A percentile compares a stretch with the other conserved stretches of the same genome.
phyloP scores from a whole-genome alignment of 1,140 invertebrate species.

The Hormaphis cornu region DNA sequence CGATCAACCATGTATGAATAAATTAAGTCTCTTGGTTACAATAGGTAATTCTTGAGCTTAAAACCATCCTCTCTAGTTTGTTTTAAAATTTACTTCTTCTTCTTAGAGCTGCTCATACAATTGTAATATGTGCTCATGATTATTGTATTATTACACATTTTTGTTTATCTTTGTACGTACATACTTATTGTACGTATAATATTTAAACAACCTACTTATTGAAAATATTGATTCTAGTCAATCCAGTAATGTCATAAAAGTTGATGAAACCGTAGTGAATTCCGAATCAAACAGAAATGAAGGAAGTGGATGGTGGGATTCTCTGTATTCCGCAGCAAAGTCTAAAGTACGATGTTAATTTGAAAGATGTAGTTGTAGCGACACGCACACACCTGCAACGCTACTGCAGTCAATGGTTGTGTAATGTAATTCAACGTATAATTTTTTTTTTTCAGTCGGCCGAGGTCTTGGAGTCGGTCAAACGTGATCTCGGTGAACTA shows the following conservation, averaged over 20 bases:
- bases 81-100: too few species aligned
- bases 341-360: slow-evolving; percentile 14
- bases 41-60: too few species aligned
- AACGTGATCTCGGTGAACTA: slow-evolving; percentile 64
- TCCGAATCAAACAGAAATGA: not conserved
- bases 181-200: too few species aligned
- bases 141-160: too few species aligned
- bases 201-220: not conserved
- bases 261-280: not conserved
- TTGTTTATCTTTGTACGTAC: too few species aligned
- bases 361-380: too few species aligned
- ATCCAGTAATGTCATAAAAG: not conserved
- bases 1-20: too few species aligned
- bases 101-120: too few species aligned
- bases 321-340: slow-evolving; percentile 28
- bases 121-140: too few species aligned
- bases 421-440: not conserved
- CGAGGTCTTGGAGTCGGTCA: slow-evolving; percentile 64
- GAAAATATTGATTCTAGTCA: not conserved
- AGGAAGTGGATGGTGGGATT: slow-evolving; percentile 29
- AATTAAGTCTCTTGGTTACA: too few species aligned
- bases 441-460: slow-evolving; percentile 38
- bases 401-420: not conserved
- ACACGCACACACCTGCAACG: not conserved
- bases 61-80: too few species aligned